Conservation (phyloP, 1,140 invertebrate species). For the Microplitis demolitor region DNA sequence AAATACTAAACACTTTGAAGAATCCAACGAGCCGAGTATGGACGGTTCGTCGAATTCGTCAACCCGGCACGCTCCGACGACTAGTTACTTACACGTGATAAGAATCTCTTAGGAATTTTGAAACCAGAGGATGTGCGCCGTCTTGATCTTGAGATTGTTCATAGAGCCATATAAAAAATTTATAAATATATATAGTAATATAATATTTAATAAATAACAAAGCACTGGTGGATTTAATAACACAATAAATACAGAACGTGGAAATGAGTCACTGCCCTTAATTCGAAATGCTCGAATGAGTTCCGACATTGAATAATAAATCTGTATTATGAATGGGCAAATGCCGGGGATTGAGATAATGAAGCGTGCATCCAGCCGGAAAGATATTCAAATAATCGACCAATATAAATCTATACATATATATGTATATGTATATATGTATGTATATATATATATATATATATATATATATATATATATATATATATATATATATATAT, state of each 20-base stretch:
- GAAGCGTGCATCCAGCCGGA: constrained; percentile 9
- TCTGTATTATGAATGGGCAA: background rate
- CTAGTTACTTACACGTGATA: constrained; percentile 17
- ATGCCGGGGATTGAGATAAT: constrained; percentile 13
- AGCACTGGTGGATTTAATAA: constrained; percentile 3
- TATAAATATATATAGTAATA: too few species aligned
- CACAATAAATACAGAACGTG: constrained; percentile 8
- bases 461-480: background rate
- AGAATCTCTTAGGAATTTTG: background rate
- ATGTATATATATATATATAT: background rate
- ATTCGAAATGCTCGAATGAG: constrained; percentile 5
- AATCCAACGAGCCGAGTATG: background rate
- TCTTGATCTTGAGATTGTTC: background rate
- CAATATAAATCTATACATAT: background rate
- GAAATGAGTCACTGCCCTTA: constrained; percentile 29
- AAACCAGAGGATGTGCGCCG: background rate
- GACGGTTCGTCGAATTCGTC: constrained; percentile 15
- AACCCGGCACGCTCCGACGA: constrained; percentile 13
- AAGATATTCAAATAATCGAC: background rate
- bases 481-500: background rate
- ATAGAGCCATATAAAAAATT: background rate
- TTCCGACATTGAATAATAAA: background rate
- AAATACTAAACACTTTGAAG: background rate
- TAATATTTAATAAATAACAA: constrained; percentile 4
- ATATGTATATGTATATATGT: background rate